A percentile compares a stretch with the other conserved stretches of the same genome.
Conservation (phyloP, 2,113 vertebrate genomes). For the Atlantisia rogersi region DNA sequence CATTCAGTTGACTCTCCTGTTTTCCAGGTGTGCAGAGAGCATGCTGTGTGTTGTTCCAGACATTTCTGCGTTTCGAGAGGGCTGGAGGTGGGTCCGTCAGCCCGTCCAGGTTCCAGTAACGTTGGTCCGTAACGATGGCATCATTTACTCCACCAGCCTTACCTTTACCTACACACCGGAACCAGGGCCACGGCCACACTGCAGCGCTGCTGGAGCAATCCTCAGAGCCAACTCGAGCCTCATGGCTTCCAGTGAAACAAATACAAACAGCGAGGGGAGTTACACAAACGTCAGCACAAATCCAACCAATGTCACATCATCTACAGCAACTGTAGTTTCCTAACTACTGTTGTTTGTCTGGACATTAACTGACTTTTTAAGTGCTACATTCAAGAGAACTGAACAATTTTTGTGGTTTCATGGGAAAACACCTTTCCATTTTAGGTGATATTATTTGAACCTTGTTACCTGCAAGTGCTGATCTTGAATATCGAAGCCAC, state of each 20-base stretch:
- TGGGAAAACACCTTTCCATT: conserved; percentile 79
- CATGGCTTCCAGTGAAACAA: conserved; percentile 84
- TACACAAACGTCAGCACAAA: conserved; percentile 88
- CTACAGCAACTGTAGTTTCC: conserved; percentile 93
- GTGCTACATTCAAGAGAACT: conserved; percentile 81
- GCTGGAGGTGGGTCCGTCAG: conserved; percentile 98
- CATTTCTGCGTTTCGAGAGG: conserved; percentile 99
- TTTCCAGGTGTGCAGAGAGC: conserved; percentile 92
- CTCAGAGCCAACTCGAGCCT: conserved; percentile 89
- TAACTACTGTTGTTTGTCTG: conserved; percentile 84
- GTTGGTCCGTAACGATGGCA: conserved; percentile 96
- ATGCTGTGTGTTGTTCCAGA: conserved; percentile 99
- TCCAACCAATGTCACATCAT: conserved; percentile 88
- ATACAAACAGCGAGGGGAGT: conserved; percentile 81
- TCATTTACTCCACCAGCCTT: conserved; percentile 99
- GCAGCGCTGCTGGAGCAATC: conserved; percentile 96
- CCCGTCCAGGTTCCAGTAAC: conserved; percentile 99
- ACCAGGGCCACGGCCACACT: conserved; percentile 95
- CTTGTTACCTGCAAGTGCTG: conserved; percentile 78
- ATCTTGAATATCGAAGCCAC: conserved; percentile 79
- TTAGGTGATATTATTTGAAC: conserved; percentile 72
- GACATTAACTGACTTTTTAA: conserved; percentile 78
- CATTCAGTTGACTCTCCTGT: neutral
- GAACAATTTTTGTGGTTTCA: conserved; percentile 85
- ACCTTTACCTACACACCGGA: conserved; percentile 99